Conservation (phyloP, 2,113 vertebrate species). For the Notechis scutatus region DNA sequence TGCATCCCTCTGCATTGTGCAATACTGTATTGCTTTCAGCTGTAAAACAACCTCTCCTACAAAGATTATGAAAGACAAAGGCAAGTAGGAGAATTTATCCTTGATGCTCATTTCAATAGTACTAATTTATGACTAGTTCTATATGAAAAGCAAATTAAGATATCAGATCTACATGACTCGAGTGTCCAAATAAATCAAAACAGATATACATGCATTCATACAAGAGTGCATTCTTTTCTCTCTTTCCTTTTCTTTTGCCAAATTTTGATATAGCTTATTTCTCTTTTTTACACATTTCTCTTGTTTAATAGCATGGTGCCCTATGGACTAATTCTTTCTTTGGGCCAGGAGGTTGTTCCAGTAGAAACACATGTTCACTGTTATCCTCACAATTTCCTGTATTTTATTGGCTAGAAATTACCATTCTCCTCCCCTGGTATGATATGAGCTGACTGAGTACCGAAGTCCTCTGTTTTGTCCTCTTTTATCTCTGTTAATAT, state of each 20-base stretch:
- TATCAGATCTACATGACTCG: slow-evolving; percentile 27
- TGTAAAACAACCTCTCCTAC: slow-evolving; percentile 9
- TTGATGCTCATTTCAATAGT: neutral
- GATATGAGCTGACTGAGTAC: slow-evolving; percentile 2
- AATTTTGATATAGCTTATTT: slow-evolving; percentile 20
- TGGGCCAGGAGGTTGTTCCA: neutral
- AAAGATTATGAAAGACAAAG: neutral
- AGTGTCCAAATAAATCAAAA: slow-evolving; percentile 27
- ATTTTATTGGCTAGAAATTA: slow-evolving; percentile 20
- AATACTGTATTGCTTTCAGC: neutral
- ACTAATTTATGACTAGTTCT: slow-evolving; percentile 25
- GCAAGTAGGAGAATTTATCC: neutral
- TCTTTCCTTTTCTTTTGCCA: slow-evolving; percentile 28
- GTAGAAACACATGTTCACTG: slow-evolving; percentile 1
- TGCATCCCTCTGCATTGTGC: neutral
- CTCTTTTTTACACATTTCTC: neutral
- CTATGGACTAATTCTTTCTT: neutral
- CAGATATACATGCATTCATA: neutral
- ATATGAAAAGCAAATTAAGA: neutral
- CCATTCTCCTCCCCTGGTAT: slow-evolving; percentile 23
- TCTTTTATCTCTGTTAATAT: neutral
- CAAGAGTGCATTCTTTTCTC: slow-evolving; percentile 22
- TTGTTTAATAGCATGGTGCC: neutral
- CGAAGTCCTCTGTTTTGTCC: neutral
- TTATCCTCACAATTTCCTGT: slow-evolving; percentile 1